Evolutionary conservation across 2,888 invertebrate species (phyloP).

Genomic region (Tipula lateralis): DNA sequence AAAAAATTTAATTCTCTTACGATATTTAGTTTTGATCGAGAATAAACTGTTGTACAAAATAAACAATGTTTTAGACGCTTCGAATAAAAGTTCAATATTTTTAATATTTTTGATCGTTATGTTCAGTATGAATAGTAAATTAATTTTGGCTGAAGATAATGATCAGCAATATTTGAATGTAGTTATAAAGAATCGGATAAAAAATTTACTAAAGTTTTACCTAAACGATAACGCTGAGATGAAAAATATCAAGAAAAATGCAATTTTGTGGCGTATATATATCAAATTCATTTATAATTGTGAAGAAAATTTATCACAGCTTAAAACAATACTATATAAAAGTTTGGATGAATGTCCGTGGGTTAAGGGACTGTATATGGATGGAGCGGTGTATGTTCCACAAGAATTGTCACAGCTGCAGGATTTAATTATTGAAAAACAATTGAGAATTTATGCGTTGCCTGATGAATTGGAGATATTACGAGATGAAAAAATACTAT

Average conservation of each 20-base stretch:
- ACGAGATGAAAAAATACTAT: constrained; percentile 43
- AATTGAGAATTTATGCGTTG: constrained; percentile 67
- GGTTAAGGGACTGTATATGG: constrained; percentile 59
- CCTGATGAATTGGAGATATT: constrained; percentile 69
- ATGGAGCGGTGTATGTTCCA: constrained; percentile 61
- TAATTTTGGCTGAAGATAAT: background rate
- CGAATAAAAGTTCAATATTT: background rate
- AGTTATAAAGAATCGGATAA: constrained; percentile 42
- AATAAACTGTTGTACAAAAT: background rate
- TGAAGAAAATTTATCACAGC: constrained; percentile 42
- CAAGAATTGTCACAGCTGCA: constrained; percentile 63
- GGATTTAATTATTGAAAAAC: constrained; percentile 70
- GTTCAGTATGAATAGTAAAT: background rate
- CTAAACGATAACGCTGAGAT: constrained; percentile 33
- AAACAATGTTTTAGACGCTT: background rate
- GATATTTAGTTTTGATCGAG: background rate
- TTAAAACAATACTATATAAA: constrained; percentile 48
- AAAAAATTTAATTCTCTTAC: background rate
- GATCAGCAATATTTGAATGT: constrained; percentile 27
- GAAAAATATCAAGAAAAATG: constrained; percentile 42
- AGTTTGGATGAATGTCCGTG: constrained; percentile 61
- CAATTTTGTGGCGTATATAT: constrained; percentile 60
- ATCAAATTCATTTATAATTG: constrained; percentile 53
- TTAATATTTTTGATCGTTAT: constrained; percentile 12
- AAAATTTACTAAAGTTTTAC: constrained; percentile 41